Percentiles rank a stretch among this genome's conserved stretches.
Conservation (phyloP, 2,888 invertebrate genomes). For the Eupithecia inturbata region DNA sequence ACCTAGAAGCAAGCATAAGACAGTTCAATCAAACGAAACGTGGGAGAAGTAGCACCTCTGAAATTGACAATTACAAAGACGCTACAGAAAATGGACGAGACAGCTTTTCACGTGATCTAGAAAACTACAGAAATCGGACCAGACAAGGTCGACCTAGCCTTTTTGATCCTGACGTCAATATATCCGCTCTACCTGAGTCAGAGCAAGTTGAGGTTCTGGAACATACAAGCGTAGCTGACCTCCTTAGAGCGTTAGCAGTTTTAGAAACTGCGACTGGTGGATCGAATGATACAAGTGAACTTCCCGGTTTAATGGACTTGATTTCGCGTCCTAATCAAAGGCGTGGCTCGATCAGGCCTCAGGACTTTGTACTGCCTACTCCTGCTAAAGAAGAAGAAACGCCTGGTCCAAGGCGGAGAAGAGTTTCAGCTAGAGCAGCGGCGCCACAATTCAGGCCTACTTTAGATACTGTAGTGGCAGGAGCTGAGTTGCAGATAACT, state of each 20-base stretch:
- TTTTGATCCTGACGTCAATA: constrained; percentile 76
- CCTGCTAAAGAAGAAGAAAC: constrained; percentile 62
- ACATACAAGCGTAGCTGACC: constrained; percentile 92
- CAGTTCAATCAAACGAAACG: constrained; percentile 69
- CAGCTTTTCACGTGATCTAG: constrained; percentile 64
- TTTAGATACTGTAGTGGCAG: constrained; percentile 77
- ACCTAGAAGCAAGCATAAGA: constrained; percentile 73
- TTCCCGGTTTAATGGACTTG: constrained; percentile 62
- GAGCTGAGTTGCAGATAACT: constrained; percentile 75
- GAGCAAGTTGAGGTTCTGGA: constrained; percentile 87
- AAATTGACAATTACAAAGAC: constrained; percentile 56
- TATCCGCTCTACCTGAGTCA: constrained; percentile 68
- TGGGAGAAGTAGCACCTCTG: constrained; percentile 64
- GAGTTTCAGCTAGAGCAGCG: constrained; percentile 73
- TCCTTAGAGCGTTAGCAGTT: constrained; percentile 90
- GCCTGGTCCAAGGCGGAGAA: constrained; percentile 68
- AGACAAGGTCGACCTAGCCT: constrained; percentile 73
- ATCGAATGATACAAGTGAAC: constrained; percentile 42
- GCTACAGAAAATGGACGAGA: constrained; percentile 52
- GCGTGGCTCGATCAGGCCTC: constrained; percentile 68
- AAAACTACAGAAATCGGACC: constrained; percentile 72
- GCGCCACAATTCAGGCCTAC: constrained; percentile 77
- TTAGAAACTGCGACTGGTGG: constrained; percentile 75
- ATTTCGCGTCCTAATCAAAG: constrained; percentile 56
- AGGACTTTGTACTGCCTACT: constrained; percentile 62